Percentiles rank a stretch among this genome's conserved stretches.
Evolutionary conservation across 37 sponge, comb jelly and placozoan species (phyloP).

Genomic region (Eunapius fragilis): DNA sequence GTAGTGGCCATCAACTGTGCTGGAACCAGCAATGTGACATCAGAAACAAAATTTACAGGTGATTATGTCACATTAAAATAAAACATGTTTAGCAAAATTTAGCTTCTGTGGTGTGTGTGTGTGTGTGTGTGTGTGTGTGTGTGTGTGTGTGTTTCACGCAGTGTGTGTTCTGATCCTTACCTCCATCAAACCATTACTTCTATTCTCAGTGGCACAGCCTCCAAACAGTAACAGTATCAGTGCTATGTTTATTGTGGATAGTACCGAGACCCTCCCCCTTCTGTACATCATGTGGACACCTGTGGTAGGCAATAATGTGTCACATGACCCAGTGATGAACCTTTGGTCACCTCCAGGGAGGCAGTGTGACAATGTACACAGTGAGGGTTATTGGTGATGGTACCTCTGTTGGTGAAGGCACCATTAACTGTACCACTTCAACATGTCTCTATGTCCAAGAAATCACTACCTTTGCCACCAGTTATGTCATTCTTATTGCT

Average conservation of each 20-base stretch:
- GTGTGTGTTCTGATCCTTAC: no score
- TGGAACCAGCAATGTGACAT: no score
- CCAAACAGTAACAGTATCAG: no score
- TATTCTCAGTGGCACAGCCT: no score
- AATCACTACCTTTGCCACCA: not conserved
- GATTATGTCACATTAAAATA: no score
- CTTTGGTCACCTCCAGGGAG: not conserved
- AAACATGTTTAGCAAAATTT: no score
- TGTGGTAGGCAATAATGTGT: not conserved
- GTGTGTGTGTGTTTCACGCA: no score
- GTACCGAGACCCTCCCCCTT: not conserved
- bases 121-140: no score
- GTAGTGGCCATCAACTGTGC: no score
- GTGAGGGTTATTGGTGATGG: not conserved
- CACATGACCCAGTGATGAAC: not conserved
- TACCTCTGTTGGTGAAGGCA: not conserved
- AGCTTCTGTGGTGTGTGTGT: no score
- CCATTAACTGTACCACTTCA: not conserved
- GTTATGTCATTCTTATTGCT: not conserved
- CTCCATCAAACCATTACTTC: no score
- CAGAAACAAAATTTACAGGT: no score
- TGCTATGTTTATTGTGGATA: not conserved
- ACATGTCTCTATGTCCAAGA: not conserved
- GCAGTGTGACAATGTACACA: not conserved
- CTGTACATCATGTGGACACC: not conserved